Conservation (phyloP, 1,140 invertebrate species). For the Paraescarpia echinospica region DNA sequence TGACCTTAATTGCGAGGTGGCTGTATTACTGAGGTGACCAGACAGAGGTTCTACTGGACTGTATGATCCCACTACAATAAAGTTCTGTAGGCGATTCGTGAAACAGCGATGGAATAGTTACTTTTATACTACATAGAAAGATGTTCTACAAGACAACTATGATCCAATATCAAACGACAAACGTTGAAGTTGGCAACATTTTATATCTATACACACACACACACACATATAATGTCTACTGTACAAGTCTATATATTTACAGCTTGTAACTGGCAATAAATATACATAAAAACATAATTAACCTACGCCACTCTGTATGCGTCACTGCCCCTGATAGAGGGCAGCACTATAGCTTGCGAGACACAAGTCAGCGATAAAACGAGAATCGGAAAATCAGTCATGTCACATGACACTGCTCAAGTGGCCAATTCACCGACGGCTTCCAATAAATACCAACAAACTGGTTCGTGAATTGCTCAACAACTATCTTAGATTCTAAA, state of each 20-base stretch:
- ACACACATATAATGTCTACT: neutral
- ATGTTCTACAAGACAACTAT: too few species aligned
- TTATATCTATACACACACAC: neutral
- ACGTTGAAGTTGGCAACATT: neutral
- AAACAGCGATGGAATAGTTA: neutral
- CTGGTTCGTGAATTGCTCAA: neutral
- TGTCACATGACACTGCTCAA: neutral
- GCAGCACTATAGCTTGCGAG: neutral
- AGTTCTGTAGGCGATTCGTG: neutral
- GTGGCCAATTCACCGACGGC: neutral
- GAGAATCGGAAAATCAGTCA: neutral
- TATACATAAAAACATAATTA: neutral
- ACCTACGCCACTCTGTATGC: neutral
- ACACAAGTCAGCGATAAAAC: neutral
- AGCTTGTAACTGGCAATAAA: neutral
- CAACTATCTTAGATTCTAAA: neutral
- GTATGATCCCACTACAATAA: too few species aligned
- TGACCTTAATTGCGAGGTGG: too few species aligned
- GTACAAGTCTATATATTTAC: slow-evolving; percentile 1
- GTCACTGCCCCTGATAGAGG: neutral
- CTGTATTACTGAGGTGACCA: too few species aligned
- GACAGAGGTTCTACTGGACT: too few species aligned
- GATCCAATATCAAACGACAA: neutral
- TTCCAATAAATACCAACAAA: neutral
- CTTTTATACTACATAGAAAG: too few species aligned